Evolutionary conservation across 2,888 invertebrate species (phyloP).

Genomic region (Pelosia muscerda): DNA sequence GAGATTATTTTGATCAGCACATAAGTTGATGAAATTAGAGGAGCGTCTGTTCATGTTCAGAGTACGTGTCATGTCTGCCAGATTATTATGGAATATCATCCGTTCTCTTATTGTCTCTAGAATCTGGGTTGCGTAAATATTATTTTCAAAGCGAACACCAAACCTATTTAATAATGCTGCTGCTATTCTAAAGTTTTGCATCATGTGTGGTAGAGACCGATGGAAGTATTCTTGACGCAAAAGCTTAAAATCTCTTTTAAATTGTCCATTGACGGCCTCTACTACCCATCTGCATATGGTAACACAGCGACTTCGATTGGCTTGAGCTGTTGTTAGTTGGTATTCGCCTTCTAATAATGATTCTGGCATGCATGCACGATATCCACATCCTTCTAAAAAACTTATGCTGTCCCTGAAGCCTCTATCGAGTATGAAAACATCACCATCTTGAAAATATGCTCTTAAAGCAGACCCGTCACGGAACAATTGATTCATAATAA

Average conservation of each 20-base stretch:
- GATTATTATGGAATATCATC: too few relatives aligned
- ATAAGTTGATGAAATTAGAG: too few relatives aligned
- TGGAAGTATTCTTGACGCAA: slow-evolving; percentile 30
- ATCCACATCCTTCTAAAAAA: background rate
- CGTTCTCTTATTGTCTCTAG: too few relatives aligned
- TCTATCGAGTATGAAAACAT: too few relatives aligned
- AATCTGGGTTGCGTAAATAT: too few relatives aligned
- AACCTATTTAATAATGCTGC: slow-evolving; percentile 14
- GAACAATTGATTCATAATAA: too few relatives aligned
- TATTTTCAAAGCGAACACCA: too few relatives aligned
- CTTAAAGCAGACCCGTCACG: too few relatives aligned
- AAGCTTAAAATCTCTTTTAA: background rate
- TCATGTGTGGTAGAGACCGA: slow-evolving; percentile 31
- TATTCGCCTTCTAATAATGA: background rate
- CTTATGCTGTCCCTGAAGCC: background rate
- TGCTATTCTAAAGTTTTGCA: slow-evolving; percentile 32
- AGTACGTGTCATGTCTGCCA: too few relatives aligned
- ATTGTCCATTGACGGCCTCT: slow-evolving; percentile 2
- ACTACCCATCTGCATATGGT: slow-evolving; percentile 6
- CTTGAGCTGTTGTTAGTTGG: background rate
- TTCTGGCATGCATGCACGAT: background rate
- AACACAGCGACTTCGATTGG: background rate
- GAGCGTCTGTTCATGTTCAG: too few relatives aligned
- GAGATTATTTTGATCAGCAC: too few relatives aligned
- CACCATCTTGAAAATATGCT: too few relatives aligned